phyloP scores from a whole-genome alignment of 1,140 invertebrate species.

The Ostrea denselamellosa region DNA sequence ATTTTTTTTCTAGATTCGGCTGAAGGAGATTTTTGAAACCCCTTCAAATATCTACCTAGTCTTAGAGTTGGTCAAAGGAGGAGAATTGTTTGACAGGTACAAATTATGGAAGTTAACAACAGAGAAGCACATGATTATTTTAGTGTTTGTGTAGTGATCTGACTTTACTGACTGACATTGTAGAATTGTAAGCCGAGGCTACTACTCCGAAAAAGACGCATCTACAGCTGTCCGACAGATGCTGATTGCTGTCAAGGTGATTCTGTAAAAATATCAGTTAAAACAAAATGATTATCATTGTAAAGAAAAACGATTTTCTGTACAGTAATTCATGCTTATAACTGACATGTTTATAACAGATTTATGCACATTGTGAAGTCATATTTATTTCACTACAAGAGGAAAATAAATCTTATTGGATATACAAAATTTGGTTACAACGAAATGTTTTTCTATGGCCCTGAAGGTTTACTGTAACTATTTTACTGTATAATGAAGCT shows the following conservation, averaged over 20 bases:
- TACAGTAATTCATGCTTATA: no score
- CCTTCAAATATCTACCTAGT: conserved; percentile 74
- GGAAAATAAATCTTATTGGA: no score
- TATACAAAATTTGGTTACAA: no score
- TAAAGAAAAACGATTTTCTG: neutral
- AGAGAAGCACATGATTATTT: neutral
- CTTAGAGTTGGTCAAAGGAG: conserved; percentile 78
- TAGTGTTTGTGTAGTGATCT: neutral
- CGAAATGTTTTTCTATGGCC: no score
- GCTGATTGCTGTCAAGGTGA: conserved; percentile 78
- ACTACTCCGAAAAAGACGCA: conserved; percentile 81
- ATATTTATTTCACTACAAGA: neutral
- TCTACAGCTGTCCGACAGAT: conserved; percentile 78
- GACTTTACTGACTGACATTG: neutral
- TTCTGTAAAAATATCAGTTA: neutral
- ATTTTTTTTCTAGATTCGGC: conserved; percentile 48
- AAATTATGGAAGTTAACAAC: neutral
- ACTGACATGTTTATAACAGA: no score
- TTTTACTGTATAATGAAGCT: no score
- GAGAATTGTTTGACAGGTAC: conserved; percentile 81
- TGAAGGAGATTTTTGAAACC: conserved; percentile 79
- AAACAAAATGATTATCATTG: neutral
- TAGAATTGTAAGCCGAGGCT: conserved; percentile 80
- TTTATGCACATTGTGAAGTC: no score
- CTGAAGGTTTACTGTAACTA: no score